Percentiles rank a stretch among this genome's conserved stretches.
Conservation (phyloP, 2,888 invertebrate species). For the Apotomis betuletana region DNA sequence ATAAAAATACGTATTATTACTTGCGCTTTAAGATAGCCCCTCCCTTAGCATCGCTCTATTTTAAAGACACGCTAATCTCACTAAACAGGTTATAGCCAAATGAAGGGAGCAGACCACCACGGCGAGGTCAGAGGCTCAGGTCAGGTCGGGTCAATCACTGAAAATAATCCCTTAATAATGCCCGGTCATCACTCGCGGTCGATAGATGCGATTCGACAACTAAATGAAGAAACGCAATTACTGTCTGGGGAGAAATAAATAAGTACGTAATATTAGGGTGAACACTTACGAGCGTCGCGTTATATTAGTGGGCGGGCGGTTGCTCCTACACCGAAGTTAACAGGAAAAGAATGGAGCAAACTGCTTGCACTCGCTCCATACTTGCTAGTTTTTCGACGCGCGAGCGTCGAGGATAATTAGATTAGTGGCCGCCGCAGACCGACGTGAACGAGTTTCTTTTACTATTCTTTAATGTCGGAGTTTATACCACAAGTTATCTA, state of each 20-base stretch:
- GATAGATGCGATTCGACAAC: constrained; percentile 55
- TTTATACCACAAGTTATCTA: constrained; percentile 47
- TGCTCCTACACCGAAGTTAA: constrained; percentile 48
- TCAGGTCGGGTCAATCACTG: constrained; percentile 69
- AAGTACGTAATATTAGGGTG: constrained; percentile 53
- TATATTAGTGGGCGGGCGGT: constrained; percentile 56
- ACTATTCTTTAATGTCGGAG: constrained; percentile 50
- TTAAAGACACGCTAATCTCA: constrained; percentile 45
- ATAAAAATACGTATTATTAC: not conserved
- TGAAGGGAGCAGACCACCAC: constrained; percentile 71
- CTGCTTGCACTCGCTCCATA: constrained; percentile 60
- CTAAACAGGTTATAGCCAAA: constrained; percentile 74
- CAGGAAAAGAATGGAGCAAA: constrained; percentile 63
- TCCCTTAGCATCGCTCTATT: constrained; percentile 9
- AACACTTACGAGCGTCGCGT: constrained; percentile 53
- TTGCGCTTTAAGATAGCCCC: constrained; percentile 18
- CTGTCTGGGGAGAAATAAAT: constrained; percentile 52
- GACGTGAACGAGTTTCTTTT: constrained; percentile 46
- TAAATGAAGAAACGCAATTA: constrained; percentile 64
- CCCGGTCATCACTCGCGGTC: constrained; percentile 38
- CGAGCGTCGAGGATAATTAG: constrained; percentile 71
- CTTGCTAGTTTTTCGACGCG: constrained; percentile 70
- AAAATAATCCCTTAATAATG: constrained; percentile 66
- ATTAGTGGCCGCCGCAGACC: constrained; percentile 66
- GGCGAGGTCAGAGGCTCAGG: constrained; percentile 73